A percentile compares a stretch with the other conserved stretches of the same genome.
Conservation (phyloP, 2,113 vertebrate genomes). For the Chionis minor region DNA sequence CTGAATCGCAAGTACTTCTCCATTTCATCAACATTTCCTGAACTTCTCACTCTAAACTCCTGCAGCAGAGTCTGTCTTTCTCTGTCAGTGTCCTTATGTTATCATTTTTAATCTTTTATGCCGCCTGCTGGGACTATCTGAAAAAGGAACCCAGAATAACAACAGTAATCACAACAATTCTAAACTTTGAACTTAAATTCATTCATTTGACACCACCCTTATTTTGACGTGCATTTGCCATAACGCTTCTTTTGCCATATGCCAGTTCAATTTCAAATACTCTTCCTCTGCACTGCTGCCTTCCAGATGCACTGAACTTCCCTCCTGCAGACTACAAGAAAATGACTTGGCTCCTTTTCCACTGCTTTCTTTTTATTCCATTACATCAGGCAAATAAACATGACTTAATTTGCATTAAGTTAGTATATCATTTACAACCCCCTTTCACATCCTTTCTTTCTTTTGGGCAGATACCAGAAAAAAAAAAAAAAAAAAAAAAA, state of each 20-base stretch:
- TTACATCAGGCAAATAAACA: conserved; percentile 2
- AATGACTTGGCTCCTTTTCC: neutral
- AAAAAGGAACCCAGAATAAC: neutral
- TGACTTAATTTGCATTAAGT: neutral
- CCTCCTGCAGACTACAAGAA: conserved; percentile 14
- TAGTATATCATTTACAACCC: neutral
- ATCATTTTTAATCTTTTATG: conserved; percentile 3
- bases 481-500: neutral
- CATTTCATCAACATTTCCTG: neutral
- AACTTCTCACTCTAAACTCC: neutral
- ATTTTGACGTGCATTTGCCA: conserved; percentile 38
- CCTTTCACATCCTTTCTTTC: neutral
- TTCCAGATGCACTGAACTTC: conserved; percentile 38
- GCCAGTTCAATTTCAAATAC: conserved; percentile 21
- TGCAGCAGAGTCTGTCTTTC: neutral
- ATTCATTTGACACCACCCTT: neutral
- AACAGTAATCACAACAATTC: neutral
- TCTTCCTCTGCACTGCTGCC: conserved; percentile 1
- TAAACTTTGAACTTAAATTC: conserved; percentile 13
- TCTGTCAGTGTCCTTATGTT: neutral
- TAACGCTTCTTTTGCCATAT: conserved; percentile 11
- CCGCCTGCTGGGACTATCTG: neutral
- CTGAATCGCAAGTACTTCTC: neutral
- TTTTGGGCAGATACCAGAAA: neutral
- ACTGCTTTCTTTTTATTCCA: neutral